These are phyloP conservation scores for Syngnathus rostellatus DNA, from an alignment of 2,797 vertebrate species.

Conservation along the genomic window DNA sequence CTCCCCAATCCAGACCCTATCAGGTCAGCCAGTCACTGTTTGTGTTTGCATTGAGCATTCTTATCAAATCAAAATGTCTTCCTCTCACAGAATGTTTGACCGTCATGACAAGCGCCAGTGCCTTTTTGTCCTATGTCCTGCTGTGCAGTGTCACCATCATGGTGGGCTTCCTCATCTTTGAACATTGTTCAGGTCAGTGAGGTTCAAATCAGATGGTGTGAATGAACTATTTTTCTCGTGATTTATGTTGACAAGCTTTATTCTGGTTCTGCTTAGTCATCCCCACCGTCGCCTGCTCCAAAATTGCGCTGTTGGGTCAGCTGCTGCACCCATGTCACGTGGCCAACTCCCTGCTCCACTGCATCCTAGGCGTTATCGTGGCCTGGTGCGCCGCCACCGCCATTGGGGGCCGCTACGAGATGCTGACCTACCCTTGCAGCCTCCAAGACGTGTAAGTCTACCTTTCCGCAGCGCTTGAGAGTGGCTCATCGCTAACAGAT, in stretches of 20 bases:
- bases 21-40: slow-evolving; percentile 60
- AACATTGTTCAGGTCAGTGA: slow-evolving; percentile 84
- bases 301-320: slow-evolving; percentile 82
- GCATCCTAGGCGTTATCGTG: slow-evolving; percentile 79
- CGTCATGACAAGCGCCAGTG: slow-evolving; percentile 70
- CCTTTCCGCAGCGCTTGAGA: not conserved
- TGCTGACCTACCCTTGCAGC: slow-evolving; percentile 68
- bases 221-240: not conserved
- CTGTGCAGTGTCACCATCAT: slow-evolving; percentile 75
- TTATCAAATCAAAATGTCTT: not conserved
- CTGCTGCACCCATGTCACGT: slow-evolving; percentile 85
- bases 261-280: slow-evolving; percentile 69
- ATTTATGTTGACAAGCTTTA: not conserved
- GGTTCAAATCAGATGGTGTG: not conserved
- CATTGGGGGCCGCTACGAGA: slow-evolving; percentile 75
- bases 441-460: slow-evolving; percentile 72
- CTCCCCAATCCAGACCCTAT: slow-evolving; percentile 79
- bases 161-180: slow-evolving; percentile 80
- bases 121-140: slow-evolving; percentile 79
- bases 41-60: not conserved
- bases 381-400: slow-evolving; percentile 84
- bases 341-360: slow-evolving; percentile 75
- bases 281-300: slow-evolving; percentile 84
- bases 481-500: not conserved
- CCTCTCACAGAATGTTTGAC: slow-evolving; percentile 72